These are phyloP conservation scores for Eulemur mongoz DNA, from an alignment of 2,797 vertebrate species.

Conservation along the genomic window DNA sequence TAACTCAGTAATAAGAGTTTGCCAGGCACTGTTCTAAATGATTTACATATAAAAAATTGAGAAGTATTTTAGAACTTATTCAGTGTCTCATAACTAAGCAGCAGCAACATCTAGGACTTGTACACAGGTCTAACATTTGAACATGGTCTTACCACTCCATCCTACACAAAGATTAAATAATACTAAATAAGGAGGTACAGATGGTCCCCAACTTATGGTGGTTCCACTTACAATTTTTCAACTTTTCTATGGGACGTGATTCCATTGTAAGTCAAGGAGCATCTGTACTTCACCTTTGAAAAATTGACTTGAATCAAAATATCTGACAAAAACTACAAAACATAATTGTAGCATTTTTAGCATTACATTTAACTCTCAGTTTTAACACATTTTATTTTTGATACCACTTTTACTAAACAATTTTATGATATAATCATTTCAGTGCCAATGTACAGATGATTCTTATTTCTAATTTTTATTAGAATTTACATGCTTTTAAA, in stretches of 20 bases:
- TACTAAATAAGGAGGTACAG: neutral
- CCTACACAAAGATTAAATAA: neutral
- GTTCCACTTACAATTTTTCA: neutral
- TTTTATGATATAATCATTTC: slow-evolving; percentile 69
- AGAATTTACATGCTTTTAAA: slow-evolving; percentile 74
- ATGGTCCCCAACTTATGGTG: neutral
- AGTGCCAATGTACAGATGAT: neutral
- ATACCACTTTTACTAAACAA: slow-evolving; percentile 32
- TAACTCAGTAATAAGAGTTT: neutral
- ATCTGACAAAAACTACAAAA: neutral
- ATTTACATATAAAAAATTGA: neutral
- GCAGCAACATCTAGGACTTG: neutral
- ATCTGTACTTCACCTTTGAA: neutral
- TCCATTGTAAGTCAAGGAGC: neutral
- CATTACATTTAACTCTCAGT: neutral
- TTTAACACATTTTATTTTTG: neutral
- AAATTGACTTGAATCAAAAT: neutral
- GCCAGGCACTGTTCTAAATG: neutral
- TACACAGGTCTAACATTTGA: neutral
- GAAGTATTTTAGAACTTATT: neutral
- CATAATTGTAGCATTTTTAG: neutral
- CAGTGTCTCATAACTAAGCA: neutral
- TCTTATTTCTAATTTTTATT: slow-evolving; percentile 4
- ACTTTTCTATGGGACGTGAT: neutral
- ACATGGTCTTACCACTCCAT: neutral